phyloP scores from a whole-genome alignment of 2,113 vertebrate genomes.

The Dromiciops gliroides region DNA sequence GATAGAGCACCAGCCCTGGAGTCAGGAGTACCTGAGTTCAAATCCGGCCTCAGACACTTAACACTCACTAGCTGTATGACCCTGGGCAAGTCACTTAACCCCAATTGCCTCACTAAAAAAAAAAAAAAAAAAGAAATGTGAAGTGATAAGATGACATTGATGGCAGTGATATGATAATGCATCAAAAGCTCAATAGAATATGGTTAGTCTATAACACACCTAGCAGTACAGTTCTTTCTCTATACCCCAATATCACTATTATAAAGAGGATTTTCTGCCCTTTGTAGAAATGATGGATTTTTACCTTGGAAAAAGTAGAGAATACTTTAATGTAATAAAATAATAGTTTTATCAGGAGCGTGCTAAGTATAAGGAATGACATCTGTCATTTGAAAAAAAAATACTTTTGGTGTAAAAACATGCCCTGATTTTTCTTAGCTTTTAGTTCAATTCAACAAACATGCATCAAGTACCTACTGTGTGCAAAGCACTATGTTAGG shows the following conservation, averaged over 20 bases:
- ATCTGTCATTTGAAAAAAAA: neutral
- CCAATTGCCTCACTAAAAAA: no score
- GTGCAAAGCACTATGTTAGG: neutral
- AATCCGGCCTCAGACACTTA: no score
- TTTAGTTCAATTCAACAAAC: neutral
- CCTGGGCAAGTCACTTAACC: no score
- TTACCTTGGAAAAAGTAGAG: neutral
- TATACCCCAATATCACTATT: neutral
- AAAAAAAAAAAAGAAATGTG: no score
- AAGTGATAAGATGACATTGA: neutral
- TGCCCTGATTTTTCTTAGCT: neutral
- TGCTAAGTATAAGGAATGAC: neutral
- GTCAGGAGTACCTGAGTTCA: no score
- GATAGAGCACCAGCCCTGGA: no score
- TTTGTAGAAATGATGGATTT: neutral
- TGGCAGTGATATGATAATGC: no score
- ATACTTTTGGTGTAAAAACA: neutral
- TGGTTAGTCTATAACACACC: neutral
- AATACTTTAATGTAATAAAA: neutral
- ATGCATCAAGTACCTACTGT: neutral
- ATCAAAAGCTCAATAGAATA: neutral
- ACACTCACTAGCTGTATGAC: no score
- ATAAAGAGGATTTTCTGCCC: neutral
- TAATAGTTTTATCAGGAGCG: neutral
- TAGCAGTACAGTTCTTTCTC: neutral